A percentile compares a stretch with the other conserved stretches of the same genome.
Conservation (phyloP, 2,888 invertebrate genomes). For the Liodrosophila aerea region DNA sequence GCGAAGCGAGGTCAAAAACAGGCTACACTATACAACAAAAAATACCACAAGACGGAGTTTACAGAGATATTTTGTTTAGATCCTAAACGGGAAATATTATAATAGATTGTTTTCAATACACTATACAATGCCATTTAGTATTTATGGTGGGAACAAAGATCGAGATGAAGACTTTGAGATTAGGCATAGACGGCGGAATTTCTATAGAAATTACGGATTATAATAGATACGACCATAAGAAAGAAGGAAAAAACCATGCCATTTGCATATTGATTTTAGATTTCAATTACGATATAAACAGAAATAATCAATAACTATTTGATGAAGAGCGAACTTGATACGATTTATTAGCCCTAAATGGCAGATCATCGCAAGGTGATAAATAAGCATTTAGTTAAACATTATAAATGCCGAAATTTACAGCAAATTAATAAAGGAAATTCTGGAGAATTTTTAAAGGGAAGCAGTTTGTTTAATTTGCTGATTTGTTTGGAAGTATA, state of each 20-base stretch:
- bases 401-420: background rate
- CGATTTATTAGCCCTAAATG: no score
- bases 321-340: no score
- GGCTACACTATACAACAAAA: constrained; percentile 44
- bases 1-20: constrained; percentile 50
- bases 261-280: no score
- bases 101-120: constrained; percentile 49
- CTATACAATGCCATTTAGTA: constrained; percentile 25
- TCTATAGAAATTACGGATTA: no score
- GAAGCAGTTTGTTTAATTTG: background rate
- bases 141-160: constrained; percentile 43
- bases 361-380: no score
- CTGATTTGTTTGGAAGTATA: background rate
- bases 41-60: constrained; percentile 33
- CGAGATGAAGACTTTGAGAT: background rate
- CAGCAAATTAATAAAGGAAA: background rate
- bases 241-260: no score
- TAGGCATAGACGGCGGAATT: background rate
- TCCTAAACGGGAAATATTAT: constrained; percentile 55
- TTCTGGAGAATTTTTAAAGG: no score
- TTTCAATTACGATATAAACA: background rate
- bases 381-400: background rate
- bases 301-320: no score
- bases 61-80: constrained; percentile 29
- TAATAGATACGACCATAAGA: no score